Percentiles rank a stretch among this genome's conserved stretches.
These are phyloP conservation scores for Hedychridium roseum DNA, from an alignment of 2,888 invertebrate species.

Conservation along the genomic window DNA sequence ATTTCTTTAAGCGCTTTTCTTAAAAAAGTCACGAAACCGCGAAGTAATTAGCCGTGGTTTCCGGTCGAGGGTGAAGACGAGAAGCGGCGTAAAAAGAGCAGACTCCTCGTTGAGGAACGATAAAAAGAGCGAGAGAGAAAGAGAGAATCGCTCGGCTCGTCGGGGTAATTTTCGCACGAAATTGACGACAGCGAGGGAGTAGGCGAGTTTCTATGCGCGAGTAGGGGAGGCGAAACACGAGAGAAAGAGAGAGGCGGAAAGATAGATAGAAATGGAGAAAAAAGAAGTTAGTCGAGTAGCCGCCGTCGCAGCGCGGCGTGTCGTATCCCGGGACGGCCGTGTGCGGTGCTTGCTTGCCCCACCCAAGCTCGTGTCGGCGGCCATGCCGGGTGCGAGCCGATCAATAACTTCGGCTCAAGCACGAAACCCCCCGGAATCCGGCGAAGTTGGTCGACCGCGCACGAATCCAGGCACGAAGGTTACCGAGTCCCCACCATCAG, in stretches of 20 bases:
- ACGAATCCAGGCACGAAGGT: constrained; percentile 53
- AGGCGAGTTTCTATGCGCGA: not conserved
- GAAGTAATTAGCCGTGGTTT: constrained; percentile 2
- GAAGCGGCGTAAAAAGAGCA: no score
- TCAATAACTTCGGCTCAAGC: constrained; percentile 64
- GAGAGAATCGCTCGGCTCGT: not conserved
- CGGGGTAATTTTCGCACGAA: constrained; percentile 15
- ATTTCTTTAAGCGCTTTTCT: no score
- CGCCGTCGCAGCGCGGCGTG: constrained; percentile 9
- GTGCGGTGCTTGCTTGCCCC: constrained; percentile 62
- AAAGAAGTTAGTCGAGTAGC: constrained; percentile 1
- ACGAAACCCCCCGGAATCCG: constrained; percentile 39
- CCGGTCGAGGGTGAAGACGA: constrained; percentile 6
- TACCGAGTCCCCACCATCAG: constrained; percentile 49
- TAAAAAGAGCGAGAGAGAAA: not conserved
- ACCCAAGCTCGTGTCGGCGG: constrained; percentile 45
- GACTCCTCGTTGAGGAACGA: not conserved
- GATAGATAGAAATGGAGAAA: not conserved
- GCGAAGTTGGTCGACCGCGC: constrained; percentile 31
- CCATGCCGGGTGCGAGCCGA: constrained; percentile 49
- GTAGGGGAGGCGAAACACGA: not conserved
- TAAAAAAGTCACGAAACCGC: constrained; percentile 5
- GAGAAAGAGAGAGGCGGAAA: constrained; percentile 1
- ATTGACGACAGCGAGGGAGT: not conserved
- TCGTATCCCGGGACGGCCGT: constrained; percentile 53